Percentiles rank a stretch among this genome's conserved stretches.
Conservation (phyloP, 2,797 vertebrate genomes). For the Gadopsis marmoratus region DNA sequence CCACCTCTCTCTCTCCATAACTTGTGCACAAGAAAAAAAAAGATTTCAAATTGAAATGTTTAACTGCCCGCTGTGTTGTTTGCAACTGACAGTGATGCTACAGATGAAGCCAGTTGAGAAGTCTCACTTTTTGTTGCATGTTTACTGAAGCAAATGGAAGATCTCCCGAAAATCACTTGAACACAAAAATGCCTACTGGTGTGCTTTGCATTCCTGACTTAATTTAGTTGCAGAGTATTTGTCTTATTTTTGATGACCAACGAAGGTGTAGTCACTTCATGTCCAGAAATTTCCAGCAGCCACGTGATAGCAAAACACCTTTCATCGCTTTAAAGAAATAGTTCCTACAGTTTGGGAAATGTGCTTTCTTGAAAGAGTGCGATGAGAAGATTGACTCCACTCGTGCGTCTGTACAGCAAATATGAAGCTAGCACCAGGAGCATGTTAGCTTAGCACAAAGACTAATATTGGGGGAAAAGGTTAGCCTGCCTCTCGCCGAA, state of each 20-base stretch:
- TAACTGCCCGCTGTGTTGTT: conserved; percentile 90
- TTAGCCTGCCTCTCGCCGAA: background rate
- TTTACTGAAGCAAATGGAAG: conserved; percentile 45
- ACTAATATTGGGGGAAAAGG: background rate
- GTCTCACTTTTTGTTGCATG: conserved; percentile 54
- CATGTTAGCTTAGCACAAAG: conserved; percentile 4
- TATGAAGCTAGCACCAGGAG: background rate
- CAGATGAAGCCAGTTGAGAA: conserved; percentile 53
- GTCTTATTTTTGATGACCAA: conserved; percentile 1
- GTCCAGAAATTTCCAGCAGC: background rate
- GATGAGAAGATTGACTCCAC: background rate
- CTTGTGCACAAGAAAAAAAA: conserved; percentile 82
- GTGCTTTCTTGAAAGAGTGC: background rate
- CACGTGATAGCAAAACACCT: background rate
- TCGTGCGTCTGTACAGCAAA: background rate
- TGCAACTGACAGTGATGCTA: conserved; percentile 91
- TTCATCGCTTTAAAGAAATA: background rate
- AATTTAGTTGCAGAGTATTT: background rate
- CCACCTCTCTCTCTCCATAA: conserved; percentile 86
- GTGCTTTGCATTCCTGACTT: conserved; percentile 38
- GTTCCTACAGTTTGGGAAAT: background rate
- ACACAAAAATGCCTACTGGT: background rate
- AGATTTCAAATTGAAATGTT: conserved; percentile 83
- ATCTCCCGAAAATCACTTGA: conserved; percentile 18
- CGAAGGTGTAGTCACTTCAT: background rate